Base-by-base conservation (phyloP, 2,797 vertebrate species). In the Anguilla pacifica region DNA sequence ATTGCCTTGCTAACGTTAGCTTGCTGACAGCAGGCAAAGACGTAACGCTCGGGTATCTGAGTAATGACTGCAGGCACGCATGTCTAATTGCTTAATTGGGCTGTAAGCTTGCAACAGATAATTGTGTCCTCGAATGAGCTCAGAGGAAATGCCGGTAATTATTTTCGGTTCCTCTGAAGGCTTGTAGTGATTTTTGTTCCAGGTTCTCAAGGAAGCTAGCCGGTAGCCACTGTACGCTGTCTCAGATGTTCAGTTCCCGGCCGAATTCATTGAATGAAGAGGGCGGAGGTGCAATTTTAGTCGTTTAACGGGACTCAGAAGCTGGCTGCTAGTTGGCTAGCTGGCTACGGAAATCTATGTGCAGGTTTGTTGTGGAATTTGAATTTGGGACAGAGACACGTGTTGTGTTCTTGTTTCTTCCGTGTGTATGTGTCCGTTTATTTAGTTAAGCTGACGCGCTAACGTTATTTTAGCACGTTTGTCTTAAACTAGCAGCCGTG, bases 261-360 rank as follows among this genome's bases (percentile, higher is more conserved):
- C 84, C 35, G 59, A 85, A 79, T 84, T 84, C 59, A 87, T 59
- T 85, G 49, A 87, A 83, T 51, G 49, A 64, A 28, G 15, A 57
- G 25, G 79, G 79, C 79, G 79, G 46, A 82, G 79, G 79, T 51
- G 79, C 79, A 51, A 9, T 46, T 79, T 70, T 19, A 22, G 19
- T 51, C 77, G 46, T 49, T 82, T 82, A 51, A 82, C 43, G 19
- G 79, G 43, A 51, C 43, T 46, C 79, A 49, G 43, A 51, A 51
- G 79, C 79, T 82, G 25, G 7, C 43, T 3, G 11, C 79, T 49
- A 51, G 11, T 19, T 79, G 35, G 17, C 39, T 22, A 28, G n/a
- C 25, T 28, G 9, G 25, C 64, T 74, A 39, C 13, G 6, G 39
- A 22, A 43, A 79, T 79, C 35, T 79, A 39, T 46, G 74, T 19